Percentiles rank a stretch among this genome's conserved stretches.
Conservation (phyloP, 2,888 invertebrate species). For the Amblyteles armatorius region DNA sequence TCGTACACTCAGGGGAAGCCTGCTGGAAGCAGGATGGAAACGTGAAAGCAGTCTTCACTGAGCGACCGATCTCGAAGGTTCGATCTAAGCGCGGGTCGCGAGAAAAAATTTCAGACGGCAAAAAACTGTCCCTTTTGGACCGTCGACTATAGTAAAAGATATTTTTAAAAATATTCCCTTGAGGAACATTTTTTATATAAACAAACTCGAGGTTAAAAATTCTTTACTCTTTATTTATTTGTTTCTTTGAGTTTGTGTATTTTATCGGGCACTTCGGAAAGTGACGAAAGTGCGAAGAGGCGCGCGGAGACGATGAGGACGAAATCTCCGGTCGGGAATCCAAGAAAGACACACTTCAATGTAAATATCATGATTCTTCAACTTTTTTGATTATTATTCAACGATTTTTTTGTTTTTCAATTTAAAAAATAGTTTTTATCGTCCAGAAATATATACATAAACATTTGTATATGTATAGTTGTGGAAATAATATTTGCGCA, state of each 20-base stretch:
- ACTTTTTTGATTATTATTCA: neutral
- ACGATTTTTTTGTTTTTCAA: neutral
- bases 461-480: neutral
- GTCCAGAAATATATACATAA: neutral
- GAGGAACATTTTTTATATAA: neutral
- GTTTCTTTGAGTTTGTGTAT: neutral
- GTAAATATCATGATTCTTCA: neutral
- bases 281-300: neutral
- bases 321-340: neutral
- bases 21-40: constrained; percentile 66
- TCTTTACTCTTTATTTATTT: neutral
- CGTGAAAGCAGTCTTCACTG: constrained; percentile 74
- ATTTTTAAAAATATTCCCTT: neutral
- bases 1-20: constrained; percentile 65
- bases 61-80: constrained; percentile 70
- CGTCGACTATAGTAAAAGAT: neutral
- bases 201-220: neutral
- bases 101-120: neutral
- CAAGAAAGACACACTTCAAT: constrained; percentile 14
- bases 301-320: neutral
- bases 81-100: constrained; percentile 32
- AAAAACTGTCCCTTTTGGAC: neutral
- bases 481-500: neutral
- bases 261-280: neutral
- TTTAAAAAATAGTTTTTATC: neutral